Conservation (phyloP, 1,140 invertebrate genomes). For the Ips typographus region DNA sequence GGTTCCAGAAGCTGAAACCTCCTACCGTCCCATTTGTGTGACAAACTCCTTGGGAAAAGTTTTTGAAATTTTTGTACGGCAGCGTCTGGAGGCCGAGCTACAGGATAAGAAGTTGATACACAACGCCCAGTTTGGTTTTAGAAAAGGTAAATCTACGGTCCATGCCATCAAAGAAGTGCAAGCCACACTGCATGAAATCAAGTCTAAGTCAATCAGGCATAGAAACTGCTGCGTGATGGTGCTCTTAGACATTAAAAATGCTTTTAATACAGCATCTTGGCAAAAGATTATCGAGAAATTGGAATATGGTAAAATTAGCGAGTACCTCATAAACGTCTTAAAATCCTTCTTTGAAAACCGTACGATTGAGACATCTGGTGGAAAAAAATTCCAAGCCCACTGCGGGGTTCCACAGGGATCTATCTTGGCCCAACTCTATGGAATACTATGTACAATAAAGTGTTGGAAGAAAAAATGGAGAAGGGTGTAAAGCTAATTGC, state of each 20-base stretch:
- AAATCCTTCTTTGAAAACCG: conserved; percentile 10
- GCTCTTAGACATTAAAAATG: conserved; percentile 12
- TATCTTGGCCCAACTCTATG: conserved; percentile 49
- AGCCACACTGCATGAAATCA: background rate
- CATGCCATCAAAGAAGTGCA: no score
- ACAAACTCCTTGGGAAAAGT: background rate
- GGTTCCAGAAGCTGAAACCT: background rate
- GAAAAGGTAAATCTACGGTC: conserved; percentile 4
- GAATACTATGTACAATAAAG: conserved; percentile 28
- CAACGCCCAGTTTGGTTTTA: background rate
- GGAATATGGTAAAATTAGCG: background rate
- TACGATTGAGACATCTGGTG: background rate
- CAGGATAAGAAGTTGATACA: background rate
- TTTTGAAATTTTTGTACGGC: background rate
- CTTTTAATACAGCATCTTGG: conserved; percentile 10
- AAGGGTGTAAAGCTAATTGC: conserved; percentile 1
- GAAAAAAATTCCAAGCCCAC: conserved; percentile 28
- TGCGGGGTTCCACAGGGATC: conserved; percentile 54
- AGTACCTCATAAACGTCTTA: background rate
- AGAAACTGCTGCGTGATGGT: background rate
- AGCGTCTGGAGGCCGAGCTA: background rate
- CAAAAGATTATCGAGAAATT: conserved; percentile 20
- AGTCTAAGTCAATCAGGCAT: background rate
- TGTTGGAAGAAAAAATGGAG: background rate
- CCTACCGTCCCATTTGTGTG: background rate